Conservation (phyloP, 2,888 invertebrate species). For the Epirrita christyi region DNA sequence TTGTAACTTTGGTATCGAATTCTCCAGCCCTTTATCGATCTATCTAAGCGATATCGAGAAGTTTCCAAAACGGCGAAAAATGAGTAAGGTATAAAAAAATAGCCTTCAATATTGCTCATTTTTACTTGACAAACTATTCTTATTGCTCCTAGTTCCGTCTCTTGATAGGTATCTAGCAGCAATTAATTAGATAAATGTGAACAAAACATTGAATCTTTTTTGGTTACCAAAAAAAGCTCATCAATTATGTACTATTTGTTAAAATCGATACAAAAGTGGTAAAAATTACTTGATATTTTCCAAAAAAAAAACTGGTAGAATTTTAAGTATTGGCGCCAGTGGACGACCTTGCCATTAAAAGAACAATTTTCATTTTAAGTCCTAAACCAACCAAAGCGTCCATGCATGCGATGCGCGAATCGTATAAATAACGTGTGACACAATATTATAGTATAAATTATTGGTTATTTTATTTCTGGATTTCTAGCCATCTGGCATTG, state of each 20-base stretch:
- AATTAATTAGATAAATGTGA: conserved; percentile 35
- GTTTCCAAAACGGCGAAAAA: too few species aligned
- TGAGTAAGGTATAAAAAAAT: too few species aligned
- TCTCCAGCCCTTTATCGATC: too few species aligned
- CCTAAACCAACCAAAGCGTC: neutral
- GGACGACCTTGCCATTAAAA: conserved; percentile 55
- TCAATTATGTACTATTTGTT: conserved; percentile 31
- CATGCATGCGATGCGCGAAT: neutral
- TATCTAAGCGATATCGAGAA: too few species aligned
- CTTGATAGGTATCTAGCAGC: conserved; percentile 22
- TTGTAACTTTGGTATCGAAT: too few species aligned
- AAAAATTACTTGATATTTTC: conserved; percentile 32
- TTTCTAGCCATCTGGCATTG: too few species aligned
- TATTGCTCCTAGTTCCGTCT: conserved; percentile 21
- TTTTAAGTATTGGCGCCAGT: conserved; percentile 60
- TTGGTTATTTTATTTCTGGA: too few species aligned
- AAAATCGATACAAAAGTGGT: conserved; percentile 30
- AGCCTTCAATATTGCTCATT: neutral
- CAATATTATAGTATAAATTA: too few species aligned
- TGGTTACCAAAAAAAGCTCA: conserved; percentile 20
- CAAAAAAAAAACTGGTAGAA: conserved; percentile 42
- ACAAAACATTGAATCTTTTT: conserved; percentile 30
- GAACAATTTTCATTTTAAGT: conserved; percentile 42
- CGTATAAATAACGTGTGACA: neutral
- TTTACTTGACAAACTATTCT: conserved; percentile 1